These are phyloP conservation scores for Chelonoidis abingdonii DNA, from an alignment of 2,113 vertebrate species.

Conservation along the genomic window DNA sequence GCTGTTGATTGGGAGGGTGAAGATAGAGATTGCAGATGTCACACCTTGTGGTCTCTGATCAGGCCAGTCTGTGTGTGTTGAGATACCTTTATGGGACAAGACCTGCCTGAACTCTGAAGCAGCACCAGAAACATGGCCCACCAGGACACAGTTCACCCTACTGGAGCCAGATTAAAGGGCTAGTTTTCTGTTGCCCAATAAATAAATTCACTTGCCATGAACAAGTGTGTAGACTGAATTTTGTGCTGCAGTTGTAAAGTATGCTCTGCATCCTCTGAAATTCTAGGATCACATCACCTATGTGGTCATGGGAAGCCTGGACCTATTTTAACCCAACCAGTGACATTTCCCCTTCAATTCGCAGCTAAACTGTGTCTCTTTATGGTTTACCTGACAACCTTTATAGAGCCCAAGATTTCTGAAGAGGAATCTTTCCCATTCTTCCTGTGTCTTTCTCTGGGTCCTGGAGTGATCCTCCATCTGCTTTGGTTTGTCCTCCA, in stretches of 20 bases:
- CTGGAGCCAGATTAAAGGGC: not conserved
- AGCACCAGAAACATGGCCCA: not conserved
- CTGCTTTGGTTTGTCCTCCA: not conserved
- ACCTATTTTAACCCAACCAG: not conserved
- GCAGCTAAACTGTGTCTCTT: not conserved
- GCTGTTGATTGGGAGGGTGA: not conserved
- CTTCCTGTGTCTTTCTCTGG: not conserved
- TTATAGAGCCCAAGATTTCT: not conserved
- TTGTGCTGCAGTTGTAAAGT: not conserved
- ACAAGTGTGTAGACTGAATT: not conserved
- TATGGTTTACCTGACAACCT: not conserved
- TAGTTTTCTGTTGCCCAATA: not conserved
- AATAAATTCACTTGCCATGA: not conserved
- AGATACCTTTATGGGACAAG: not conserved
- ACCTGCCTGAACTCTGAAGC: not conserved
- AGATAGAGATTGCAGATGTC: not conserved
- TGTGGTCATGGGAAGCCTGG: not conserved
- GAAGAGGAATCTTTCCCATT: not conserved
- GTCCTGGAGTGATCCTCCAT: not conserved
- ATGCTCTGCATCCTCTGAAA: not conserved
- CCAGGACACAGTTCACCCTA: rapidly evolving
- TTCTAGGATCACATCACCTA: not conserved
- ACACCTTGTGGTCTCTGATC: not conserved
- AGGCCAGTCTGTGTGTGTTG: not conserved
- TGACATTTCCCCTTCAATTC: not conserved